Conservation (phyloP, 1,140 invertebrate genomes). For the Cyclargus thomasi region DNA sequence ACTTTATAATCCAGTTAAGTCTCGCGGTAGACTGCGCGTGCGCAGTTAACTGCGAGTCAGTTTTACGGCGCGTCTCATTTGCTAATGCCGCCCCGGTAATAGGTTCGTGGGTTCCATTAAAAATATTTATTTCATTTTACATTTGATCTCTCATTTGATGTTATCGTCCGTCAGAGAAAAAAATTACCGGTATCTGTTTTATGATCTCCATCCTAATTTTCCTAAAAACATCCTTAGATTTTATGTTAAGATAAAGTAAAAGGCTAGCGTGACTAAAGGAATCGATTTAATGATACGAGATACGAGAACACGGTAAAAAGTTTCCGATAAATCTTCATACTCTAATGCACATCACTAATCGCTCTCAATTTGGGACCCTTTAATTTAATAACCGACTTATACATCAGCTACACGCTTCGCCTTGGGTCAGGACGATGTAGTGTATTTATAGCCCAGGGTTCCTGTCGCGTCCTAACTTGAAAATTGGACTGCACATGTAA, state of each 20-base stretch:
- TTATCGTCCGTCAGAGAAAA: neutral
- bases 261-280: neutral
- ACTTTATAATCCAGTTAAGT: slow-evolving; percentile 10
- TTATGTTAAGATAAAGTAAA: neutral
- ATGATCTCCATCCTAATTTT: neutral
- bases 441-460: neutral
- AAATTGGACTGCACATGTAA: neutral
- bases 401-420: slow-evolving; percentile 26
- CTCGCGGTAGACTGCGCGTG: slow-evolving; percentile 2
- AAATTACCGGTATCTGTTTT: neutral
- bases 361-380: slow-evolving; percentile 13
- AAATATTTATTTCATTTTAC: neutral
- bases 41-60: neutral
- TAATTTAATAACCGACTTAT: slow-evolving; percentile 17
- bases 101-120: neutral
- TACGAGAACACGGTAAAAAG: neutral
- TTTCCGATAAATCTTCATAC: slow-evolving; percentile 1
- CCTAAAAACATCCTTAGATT: neutral
- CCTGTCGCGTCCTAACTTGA: neutral
- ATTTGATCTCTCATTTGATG: neutral
- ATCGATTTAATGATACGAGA: neutral
- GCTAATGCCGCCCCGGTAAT: neutral
- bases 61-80: slow-evolving; percentile 1
- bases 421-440: neutral
- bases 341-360: slow-evolving; percentile 11